Base-by-base conservation (phyloP, 2,113 vertebrate species). In the Sturnira hondurensis region DNA sequence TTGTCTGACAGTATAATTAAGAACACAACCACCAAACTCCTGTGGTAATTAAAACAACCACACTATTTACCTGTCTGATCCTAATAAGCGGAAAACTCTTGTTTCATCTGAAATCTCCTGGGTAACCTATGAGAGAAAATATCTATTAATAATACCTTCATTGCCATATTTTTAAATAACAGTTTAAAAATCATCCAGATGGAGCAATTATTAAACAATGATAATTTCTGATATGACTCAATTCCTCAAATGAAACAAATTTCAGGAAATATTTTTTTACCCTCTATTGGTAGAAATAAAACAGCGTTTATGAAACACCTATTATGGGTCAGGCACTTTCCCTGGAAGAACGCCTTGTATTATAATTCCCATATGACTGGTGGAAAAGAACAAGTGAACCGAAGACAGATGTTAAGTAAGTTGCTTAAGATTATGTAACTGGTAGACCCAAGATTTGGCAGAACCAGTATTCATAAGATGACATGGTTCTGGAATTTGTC, bases 61-160 rank as follows among this genome's bases (percentile, higher is more conserved):
- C 80, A 81, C 26, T 97, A 94, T 98, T 98, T 98, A 99, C 99
- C 99, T 99, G 99, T 99, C 99, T 86, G 99, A 99, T 92, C 99
- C 99, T 86, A 99, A 96, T 92, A 99, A 98, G 95, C 98, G 99
- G 98, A 99, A 99, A 47, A 99, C 99, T 97, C 99, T 98, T 97
- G 99, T 99, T 86, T 99, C 99, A 97, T 99, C 99, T 4, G 98
- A 99, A 98, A 99, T 99, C 98, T 99, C 99, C 97, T 99, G 99
- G 96, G 99, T 99, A 93, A 99, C 99, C 99, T 99, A 97, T 31
- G 67, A 87, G 19, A 95, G 97, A 63, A 97, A 95, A 98, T 92
- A 91, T 10, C 9, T 14, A 36, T 87, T 22, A 95, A 47, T 95
- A 45, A 92, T 16, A 93, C 13, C 4, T 63, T 83, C 67, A 17